phyloP scores from a whole-genome alignment of 2,113 vertebrate genomes.

The Alouatta palliata region DNA sequence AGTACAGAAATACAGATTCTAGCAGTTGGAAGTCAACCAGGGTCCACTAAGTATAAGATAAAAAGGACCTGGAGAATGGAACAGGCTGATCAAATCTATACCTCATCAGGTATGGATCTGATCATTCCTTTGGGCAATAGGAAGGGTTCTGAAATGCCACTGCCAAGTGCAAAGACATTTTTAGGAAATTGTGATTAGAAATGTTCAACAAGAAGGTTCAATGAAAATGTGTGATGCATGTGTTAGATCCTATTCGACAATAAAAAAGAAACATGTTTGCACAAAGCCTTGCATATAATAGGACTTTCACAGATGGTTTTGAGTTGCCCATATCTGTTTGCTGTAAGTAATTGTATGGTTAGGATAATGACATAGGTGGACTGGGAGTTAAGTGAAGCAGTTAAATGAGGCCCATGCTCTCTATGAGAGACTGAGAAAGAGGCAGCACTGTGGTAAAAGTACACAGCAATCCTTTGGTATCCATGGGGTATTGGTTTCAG shows the following conservation, averaged over 20 bases:
- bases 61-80: not conserved
- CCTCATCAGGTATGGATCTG: not conserved
- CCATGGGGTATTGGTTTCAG: not conserved
- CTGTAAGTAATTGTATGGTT: not conserved
- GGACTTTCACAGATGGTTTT: constrained; percentile 7
- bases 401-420: not conserved
- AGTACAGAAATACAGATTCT: not conserved
- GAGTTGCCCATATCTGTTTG: not conserved
- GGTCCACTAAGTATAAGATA: not conserved
- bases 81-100: not conserved
- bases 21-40: not conserved
- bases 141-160: not conserved
- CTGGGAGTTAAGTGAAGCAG: not conserved
- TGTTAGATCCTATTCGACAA: not conserved
- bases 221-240: not conserved
- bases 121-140: not conserved
- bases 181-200: not conserved
- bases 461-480: not conserved
- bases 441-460: not conserved
- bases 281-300: not conserved
- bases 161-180: not conserved
- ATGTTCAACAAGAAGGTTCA: not conserved
- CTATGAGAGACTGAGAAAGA: not conserved
- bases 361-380: not conserved
- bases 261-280: not conserved